Conservation (phyloP, 2,888 invertebrate species). For the Nemapogon koenigi region DNA sequence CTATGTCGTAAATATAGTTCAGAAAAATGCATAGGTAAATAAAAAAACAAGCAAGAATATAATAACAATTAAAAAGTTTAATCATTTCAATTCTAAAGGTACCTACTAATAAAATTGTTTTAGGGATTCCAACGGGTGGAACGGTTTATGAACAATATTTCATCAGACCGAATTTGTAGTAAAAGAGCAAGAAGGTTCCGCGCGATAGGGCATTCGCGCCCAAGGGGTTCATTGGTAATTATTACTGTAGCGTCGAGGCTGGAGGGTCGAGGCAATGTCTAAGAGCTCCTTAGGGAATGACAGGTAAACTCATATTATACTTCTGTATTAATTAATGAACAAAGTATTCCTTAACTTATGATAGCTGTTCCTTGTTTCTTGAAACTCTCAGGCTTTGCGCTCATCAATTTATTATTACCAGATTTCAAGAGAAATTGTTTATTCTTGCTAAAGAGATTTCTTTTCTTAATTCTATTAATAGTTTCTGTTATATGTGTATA, state of each 20-base stretch:
- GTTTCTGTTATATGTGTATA: no score
- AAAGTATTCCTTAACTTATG: conserved; percentile 30
- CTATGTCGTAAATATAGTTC: no score
- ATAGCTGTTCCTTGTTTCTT: conserved; percentile 2
- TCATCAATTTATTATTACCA: not conserved
- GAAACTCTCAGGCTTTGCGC: not conserved
- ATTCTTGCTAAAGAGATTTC: no score
- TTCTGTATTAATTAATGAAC: conserved; percentile 42
- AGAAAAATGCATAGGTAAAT: no score
- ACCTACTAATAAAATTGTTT: no score
- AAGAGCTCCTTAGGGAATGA: conserved; percentile 33
- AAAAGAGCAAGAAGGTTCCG: conserved; percentile 16
- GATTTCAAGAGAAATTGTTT: no score
- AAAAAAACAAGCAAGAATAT: no score
- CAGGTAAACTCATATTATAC: conserved; percentile 26
- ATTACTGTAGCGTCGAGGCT: conserved; percentile 37
- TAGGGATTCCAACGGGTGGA: no score
- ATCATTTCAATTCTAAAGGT: no score
- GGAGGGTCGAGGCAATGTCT: conserved; percentile 21
- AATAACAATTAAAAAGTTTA: no score
- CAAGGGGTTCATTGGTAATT: conserved; percentile 57
- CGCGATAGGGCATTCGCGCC: conserved; percentile 7
- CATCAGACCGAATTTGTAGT: conserved; percentile 12
- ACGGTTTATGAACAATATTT: no score
- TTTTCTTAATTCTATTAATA: no score